phyloP scores from a whole-genome alignment of 1,140 invertebrate species.

The Paramacrobiotus metropolitanus region DNA sequence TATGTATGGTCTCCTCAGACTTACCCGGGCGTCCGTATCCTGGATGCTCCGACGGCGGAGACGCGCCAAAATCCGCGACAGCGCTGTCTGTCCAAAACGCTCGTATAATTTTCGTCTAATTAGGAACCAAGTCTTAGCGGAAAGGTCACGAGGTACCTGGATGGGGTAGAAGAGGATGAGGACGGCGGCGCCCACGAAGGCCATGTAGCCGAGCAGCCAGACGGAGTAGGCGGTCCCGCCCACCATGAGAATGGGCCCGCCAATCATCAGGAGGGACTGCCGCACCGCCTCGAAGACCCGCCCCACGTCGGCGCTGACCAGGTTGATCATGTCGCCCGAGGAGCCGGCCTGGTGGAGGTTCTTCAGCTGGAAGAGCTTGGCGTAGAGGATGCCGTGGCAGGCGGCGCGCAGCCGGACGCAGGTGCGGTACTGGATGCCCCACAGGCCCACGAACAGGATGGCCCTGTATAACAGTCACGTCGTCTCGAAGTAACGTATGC shows the following conservation, averaged over 20 bases:
- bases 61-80: conserved; percentile 19
- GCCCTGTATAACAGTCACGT: conserved; percentile 31
- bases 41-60: conserved; percentile 23
- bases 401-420: conserved; percentile 35
- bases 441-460: conserved; percentile 32
- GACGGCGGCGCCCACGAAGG: conserved; percentile 33
- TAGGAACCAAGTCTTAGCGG: conserved; percentile 6
- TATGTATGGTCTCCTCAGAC: too few species aligned
- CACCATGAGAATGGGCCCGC: conserved; percentile 35
- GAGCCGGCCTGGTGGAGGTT: background rate
- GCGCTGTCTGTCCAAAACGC: conserved; percentile 25
- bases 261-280: conserved; percentile 34
- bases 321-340: conserved; percentile 32
- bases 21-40: conserved; percentile 19
- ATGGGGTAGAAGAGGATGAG: conserved; percentile 38
- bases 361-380: conserved; percentile 32
- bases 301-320: conserved; percentile 41
- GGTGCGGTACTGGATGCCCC: conserved; percentile 34
- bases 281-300: conserved; percentile 37
- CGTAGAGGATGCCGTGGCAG: conserved; percentile 34
- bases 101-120: conserved; percentile 15
- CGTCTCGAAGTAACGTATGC: background rate
- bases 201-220: conserved; percentile 34
- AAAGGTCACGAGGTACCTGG: conserved; percentile 26
- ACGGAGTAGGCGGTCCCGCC: conserved; percentile 33